phyloP scores from a whole-genome alignment of 1,140 invertebrate genomes.

The Tigriopus japonicus region DNA sequence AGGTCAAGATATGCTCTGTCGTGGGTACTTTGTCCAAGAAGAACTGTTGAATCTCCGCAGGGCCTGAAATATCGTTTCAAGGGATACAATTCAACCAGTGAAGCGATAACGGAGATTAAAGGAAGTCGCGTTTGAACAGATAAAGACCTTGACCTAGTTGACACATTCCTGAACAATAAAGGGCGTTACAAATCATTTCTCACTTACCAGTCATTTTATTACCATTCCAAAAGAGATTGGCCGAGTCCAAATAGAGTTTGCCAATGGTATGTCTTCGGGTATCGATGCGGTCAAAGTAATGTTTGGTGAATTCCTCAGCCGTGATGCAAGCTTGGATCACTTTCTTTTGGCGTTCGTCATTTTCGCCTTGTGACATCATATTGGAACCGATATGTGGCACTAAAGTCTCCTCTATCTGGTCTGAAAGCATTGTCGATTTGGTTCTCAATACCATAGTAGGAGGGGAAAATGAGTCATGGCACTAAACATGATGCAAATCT shows the following conservation, averaged over 20 bases:
- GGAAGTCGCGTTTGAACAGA: too few species aligned
- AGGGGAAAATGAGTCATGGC: too few species aligned
- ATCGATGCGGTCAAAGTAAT: constrained; percentile 61
- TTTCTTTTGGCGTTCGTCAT: too few species aligned
- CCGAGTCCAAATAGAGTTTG: constrained; percentile 11
- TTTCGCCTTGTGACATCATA: too few species aligned
- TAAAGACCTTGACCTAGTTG: too few species aligned
- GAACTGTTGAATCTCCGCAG: constrained; percentile 54
- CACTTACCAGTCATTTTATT: neutral
- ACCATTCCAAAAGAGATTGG: constrained; percentile 12
- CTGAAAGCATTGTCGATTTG: too few species aligned
- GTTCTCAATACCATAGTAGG: too few species aligned
- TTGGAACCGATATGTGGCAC: too few species aligned
- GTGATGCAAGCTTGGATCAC: constrained; percentile 37
- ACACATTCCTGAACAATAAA: too few species aligned
- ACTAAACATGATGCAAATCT: too few species aligned
- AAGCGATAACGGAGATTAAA: neutral
- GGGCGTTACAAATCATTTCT: neutral
- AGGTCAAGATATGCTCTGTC: constrained; percentile 43
- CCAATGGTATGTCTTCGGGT: constrained; percentile 42
- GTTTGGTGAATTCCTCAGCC: constrained; percentile 56
- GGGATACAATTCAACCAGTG: neutral
- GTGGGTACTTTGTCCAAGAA: constrained; percentile 42
- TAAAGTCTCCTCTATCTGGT: too few species aligned
- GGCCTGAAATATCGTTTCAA: constrained; percentile 26